Base-by-base conservation (phyloP, 2,797 vertebrate species). In the Muscicapa comitata region DNA sequence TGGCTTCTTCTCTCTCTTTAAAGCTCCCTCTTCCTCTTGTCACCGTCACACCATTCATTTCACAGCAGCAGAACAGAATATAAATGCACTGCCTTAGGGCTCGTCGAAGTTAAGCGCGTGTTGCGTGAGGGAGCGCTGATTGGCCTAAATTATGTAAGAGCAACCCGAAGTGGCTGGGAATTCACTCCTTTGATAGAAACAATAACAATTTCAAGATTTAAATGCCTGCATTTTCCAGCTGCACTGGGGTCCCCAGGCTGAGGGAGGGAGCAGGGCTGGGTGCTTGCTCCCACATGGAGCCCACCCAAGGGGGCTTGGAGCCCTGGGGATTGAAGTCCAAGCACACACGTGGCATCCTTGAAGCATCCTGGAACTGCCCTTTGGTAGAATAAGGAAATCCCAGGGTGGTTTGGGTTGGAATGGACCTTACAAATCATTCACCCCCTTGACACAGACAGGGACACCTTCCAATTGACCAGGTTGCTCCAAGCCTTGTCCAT, bases 71-170 rank as follows among this genome's bases (percentile, higher is more conserved):
- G 96, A 93, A 74, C 63, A 21, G 92, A 93, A 95, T 94, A 92
- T 86, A 86, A 97, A 97, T 88, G 31, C 13, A 53, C 55, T 9
- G 77, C 97, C 97, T 90, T 12, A 6, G 94, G 97, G 97, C 88
- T 92, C 80, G 9, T 87, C 33, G 18, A 87, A 96, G 85, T 78
- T 76, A 54, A 93, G 94, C 90, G 76, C 88, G 2, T 45, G 55
- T 42, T 51, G 93, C 61, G 7, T 76, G 71, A 53, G 94, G 93
- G 75, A 17, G 57, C 67, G 13, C 90, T 76, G 78, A 92, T 47
- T 86, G 93, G 89, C 26, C 88, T 96, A 59, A 95, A 96, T 97
- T 95, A 95, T 91, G 92, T 47, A 96, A 72, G 62, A 86, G 89
- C 88, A 79, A 57, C 85, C 74, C 85, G 16, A 74, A 77, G 76